Evolutionary conservation across 2,113 vertebrate genomes (phyloP).

Genomic region (Bubalus kerabau): DNA sequence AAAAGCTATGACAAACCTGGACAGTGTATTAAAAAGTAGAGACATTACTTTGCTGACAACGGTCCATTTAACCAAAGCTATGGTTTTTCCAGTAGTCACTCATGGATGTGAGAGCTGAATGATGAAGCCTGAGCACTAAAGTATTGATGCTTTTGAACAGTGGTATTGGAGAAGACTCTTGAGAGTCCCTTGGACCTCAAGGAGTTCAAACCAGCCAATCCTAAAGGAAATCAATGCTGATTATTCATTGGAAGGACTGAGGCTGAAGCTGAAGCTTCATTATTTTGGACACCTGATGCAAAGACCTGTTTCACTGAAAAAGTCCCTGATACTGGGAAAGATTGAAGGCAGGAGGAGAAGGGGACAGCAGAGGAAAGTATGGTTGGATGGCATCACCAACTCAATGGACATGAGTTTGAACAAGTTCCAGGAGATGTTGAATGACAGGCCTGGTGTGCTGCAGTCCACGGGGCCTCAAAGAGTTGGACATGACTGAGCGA

Average conservation of each 20-base stretch:
- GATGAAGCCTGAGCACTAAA: not conserved
- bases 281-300: not conserved
- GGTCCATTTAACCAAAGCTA: not conserved
- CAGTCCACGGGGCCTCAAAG: not conserved
- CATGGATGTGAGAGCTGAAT: not conserved
- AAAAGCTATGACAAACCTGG: not conserved
- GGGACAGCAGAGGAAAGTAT: not conserved
- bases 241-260: not conserved
- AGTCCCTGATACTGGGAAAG: not conserved
- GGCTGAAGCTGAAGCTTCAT: not conserved
- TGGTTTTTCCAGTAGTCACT: not conserved
- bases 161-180: not conserved
- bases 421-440: not conserved
- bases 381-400: not conserved
- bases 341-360: not conserved
- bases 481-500: not conserved
- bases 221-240: not conserved
- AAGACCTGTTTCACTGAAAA: not conserved
- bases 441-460: not conserved
- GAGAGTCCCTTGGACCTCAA: not conserved
- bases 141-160: not conserved
- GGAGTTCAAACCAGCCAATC: not conserved
- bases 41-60: not conserved
- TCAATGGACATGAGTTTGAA: not conserved
- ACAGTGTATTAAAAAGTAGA: not conserved